Evolutionary conservation across 2,113 vertebrate species (phyloP).

Genomic region (Macquaria australasica): DNA sequence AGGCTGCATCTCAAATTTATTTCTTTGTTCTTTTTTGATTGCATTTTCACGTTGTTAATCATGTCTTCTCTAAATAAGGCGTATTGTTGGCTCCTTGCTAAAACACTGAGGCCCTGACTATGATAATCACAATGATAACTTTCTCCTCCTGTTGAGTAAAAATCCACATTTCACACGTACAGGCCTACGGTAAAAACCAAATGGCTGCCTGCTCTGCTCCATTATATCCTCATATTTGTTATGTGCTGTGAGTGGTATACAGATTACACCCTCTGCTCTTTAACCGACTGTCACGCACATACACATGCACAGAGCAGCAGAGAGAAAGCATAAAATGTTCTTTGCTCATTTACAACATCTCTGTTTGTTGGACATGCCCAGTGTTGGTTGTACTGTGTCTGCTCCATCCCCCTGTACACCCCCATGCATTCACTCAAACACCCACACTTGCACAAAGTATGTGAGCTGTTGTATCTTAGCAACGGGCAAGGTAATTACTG

Average conservation of each 20-base stretch:
- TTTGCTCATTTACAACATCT: conserved; percentile 72
- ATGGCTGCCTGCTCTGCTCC: conserved; percentile 65
- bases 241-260: conserved; percentile 53
- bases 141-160: conserved; percentile 44
- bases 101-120: conserved; percentile 1
- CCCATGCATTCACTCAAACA: conserved; percentile 84
- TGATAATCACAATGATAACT: conserved; percentile 13
- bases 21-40: not conserved
- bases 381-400: conserved; percentile 76
- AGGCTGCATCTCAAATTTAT: conserved; percentile 22
- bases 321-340: conserved; percentile 68
- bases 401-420: conserved; percentile 76
- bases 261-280: conserved; percentile 62
- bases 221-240: conserved; percentile 51
- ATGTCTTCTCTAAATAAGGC: not conserved
- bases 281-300: conserved; percentile 47
- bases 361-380: conserved; percentile 76
- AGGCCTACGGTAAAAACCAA: conserved; percentile 48
- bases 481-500: conserved; percentile 89
- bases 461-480: conserved; percentile 89
- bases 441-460: conserved; percentile 86
- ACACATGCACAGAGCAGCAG: conserved; percentile 32
- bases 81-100: not conserved
- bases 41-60: conserved; percentile 5
- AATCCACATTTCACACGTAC: conserved; percentile 33